phyloP scores from a whole-genome alignment of 2,888 invertebrate species.

The Argyresthia albistria region DNA sequence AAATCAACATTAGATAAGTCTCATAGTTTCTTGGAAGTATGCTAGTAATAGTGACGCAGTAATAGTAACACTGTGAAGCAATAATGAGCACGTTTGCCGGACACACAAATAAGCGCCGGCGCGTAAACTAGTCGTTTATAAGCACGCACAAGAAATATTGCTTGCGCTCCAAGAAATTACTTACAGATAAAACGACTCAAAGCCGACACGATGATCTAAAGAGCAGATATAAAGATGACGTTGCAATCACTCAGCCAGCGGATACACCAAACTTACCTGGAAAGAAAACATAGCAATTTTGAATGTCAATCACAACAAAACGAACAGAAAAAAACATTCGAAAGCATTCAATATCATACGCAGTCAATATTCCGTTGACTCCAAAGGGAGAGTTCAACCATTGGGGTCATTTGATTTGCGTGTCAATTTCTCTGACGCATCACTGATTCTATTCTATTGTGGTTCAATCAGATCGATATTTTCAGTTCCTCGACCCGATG shows the following conservation, averaged over 20 bases:
- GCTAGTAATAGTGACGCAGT: no score
- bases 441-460: slow-evolving; percentile 5
- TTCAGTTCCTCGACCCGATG: neutral
- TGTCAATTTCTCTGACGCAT: slow-evolving; percentile 6
- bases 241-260: no score
- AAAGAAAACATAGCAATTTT: neutral
- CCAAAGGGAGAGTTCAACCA: neutral
- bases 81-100: slow-evolving; percentile 1
- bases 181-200: no score
- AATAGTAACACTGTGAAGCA: neutral
- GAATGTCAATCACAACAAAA: neutral
- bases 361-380: neutral
- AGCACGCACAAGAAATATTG: neutral
- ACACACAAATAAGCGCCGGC: neutral
- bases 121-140: neutral
- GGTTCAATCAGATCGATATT: slow-evolving; percentile 2
- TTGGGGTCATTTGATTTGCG: slow-evolving; percentile 4
- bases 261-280: neutral
- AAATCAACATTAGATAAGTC: no score
- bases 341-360: neutral
- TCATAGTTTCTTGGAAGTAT: no score
- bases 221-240: no score
- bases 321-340: neutral
- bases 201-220: no score
- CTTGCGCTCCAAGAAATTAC: neutral